Conservation (phyloP, 2,888 invertebrate species). For the Dascillus cervinus region DNA sequence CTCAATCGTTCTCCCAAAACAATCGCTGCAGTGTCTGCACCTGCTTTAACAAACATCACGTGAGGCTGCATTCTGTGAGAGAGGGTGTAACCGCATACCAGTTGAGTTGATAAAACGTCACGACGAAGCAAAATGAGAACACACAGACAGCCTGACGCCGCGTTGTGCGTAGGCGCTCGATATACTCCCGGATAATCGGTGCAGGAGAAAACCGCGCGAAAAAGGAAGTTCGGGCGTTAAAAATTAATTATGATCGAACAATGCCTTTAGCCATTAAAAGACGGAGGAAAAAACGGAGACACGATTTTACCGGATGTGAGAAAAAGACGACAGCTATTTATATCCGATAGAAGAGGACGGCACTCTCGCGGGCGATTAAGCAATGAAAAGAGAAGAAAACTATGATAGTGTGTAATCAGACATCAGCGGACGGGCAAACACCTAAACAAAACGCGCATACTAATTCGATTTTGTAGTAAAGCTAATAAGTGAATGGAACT, state of each 20-base stretch:
- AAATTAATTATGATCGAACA: conserved; percentile 21
- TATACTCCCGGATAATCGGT: neutral
- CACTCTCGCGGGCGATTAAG: conserved; percentile 19
- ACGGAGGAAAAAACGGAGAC: conserved; percentile 26
- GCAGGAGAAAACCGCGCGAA: conserved; percentile 1
- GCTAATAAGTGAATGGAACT: conserved; percentile 32
- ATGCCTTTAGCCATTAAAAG: conserved; percentile 34
- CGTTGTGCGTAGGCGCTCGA: conserved; percentile 11
- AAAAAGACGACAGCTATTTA: conserved; percentile 40
- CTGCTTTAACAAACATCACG: conserved; percentile 18
- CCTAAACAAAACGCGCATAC: conserved; percentile 35
- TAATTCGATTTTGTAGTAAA: conserved; percentile 25
- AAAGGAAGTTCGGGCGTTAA: conserved; percentile 8
- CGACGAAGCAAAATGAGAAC: conserved; percentile 14
- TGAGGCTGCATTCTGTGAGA: conserved; percentile 19
- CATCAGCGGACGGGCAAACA: conserved; percentile 38
- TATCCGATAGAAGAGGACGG: conserved; percentile 39
- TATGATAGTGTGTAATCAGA: conserved; percentile 44
- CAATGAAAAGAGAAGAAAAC: conserved; percentile 37
- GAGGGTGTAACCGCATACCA: conserved; percentile 19
- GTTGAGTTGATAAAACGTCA: too few species aligned
- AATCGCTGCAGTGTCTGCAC: conserved; percentile 15
- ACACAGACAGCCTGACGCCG: conserved; percentile 29
- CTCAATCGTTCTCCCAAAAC: conserved; percentile 16
- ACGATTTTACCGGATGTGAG: conserved; percentile 41